Evolutionary conservation across 2,888 invertebrate species (phyloP), one percentile per base, ranked within the genome.

Genomic region (Leuctra nigra): DNA sequence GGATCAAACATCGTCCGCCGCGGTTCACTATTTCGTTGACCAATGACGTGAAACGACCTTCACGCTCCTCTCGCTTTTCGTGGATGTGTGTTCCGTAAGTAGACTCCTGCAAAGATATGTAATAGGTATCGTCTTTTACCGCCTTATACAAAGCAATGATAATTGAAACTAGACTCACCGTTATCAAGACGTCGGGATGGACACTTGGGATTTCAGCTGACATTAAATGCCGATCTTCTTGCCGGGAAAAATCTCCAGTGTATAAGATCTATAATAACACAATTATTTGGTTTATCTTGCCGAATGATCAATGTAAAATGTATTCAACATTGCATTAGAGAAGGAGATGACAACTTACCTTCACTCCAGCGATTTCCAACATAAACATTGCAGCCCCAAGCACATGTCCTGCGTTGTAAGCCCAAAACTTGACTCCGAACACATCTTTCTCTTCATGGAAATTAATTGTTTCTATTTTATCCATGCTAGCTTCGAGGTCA

Each of bases 361-460:
- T 95, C 1, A 98, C 96, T 13, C 98, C 99, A 25, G 98, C 99
- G 52, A 99, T 99, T 78, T 99, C 98, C 58, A 99, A 92, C 96
- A 99, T 97, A 71, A 99, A 99, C 98, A 99, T 99, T 55, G 98
- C 98, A 0, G 99, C 99, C 0, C 99, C 99, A 0, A 99, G 77
- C 2, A 99, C 99, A 73, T 99, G 99, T 0, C 99, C 99, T 0
- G 99, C 99, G 70, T 95, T 94, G 72, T 99, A 99, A 0, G 97
- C 96, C 91, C 98, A 98, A 75, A 99, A 99, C 66, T 92, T 84
- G 0, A 99, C 86, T 0, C 97, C 99, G 66, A 92, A 86, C 1
- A 99, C 91, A 67, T 98, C 98, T 66, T 94, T 94, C 72, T 99
- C 98, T 70, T 96, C 96, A 60, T 96, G 97, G 67, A 97, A 98